Base-by-base conservation (phyloP, 2,113 vertebrate species). In the Uria aalge region DNA sequence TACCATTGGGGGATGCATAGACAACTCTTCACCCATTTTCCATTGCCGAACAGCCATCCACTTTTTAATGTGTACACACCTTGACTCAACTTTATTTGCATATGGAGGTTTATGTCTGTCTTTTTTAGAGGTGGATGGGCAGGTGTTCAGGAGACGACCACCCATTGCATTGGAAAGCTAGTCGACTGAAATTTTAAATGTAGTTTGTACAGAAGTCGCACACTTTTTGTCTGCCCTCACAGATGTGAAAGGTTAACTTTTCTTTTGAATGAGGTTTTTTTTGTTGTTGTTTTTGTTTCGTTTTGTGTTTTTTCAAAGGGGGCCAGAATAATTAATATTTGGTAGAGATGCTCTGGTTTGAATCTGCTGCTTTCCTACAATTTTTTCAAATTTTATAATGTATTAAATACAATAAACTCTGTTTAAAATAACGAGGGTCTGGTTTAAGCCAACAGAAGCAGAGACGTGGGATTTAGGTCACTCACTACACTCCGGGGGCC, bases 321-420 rank as follows among this genome's bases (percentile, higher is more conserved):
- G 98, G 97, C 97, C 98, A 98, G 97, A 98, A 98, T 97, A 97
- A 97, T 97, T 98, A 97, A 97, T 97, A 96, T 97, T 97, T 97
- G 97, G 96, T 98, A 98, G 97, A 98, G 92, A 98, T 89, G 97
- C 97, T 98, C 97, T 98, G 94, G 97, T 98, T 98, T 98, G 96
- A 98, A 97, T 98, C 98, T 97, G 97, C 98, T 98, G 98, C 98
- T 98, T 98, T 98, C 98, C 97, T 98, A 98, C 98, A 96, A 79
- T 98, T 98, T 98, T 97, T 98, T 98, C 97, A 97, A 97, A 98
- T 98, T 98, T 98, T 98, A 98, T 98, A 98, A 98, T 98, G 98
- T 98, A 98, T 98, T 98, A 98, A 98, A 98, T 98, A 98, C 96
- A 98, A 98, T 98, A 98, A 98, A 98, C 95, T 97, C 98, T 98